Percentiles rank a stretch among this genome's conserved stretches.
Conservation (phyloP, 2,888 invertebrate genomes). For the Saturnia japonica region DNA sequence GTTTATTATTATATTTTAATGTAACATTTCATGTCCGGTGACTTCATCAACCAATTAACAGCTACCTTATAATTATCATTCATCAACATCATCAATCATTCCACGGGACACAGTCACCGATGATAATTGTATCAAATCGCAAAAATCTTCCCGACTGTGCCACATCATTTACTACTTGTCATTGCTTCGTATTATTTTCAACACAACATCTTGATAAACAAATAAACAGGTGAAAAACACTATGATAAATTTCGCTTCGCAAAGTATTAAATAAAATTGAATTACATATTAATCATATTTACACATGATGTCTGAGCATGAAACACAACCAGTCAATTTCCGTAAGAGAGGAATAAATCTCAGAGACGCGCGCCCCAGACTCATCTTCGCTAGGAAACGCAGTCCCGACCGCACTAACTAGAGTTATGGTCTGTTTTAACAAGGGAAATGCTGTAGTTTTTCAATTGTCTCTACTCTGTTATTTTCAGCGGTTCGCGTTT, state of each 20-base stretch:
- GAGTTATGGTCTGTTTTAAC: constrained; percentile 72
- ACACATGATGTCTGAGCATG: constrained; percentile 6
- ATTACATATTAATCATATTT: constrained; percentile 3
- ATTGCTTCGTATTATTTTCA: too few species aligned
- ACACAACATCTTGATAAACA: too few species aligned
- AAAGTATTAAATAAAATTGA: neutral
- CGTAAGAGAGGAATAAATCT: constrained; percentile 69
- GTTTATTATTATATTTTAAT: too few species aligned
- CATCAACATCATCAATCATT: too few species aligned
- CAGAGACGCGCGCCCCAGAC: constrained; percentile 56
- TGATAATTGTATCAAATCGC: too few species aligned
- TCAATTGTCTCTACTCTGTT: constrained; percentile 38
- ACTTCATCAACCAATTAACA: too few species aligned
- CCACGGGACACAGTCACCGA: too few species aligned
- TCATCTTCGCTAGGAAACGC: constrained; percentile 69
- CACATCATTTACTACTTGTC: too few species aligned
- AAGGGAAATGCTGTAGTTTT: constrained; percentile 75
- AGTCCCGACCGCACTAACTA: constrained; percentile 52
- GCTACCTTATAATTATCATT: too few species aligned
- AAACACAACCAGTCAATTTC: constrained; percentile 65
- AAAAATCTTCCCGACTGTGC: too few species aligned
- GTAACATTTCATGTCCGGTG: too few species aligned
- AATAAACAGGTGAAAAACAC: too few species aligned
- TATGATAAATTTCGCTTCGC: neutral
- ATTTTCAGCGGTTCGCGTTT: neutral